Evolutionary conservation across 2,888 invertebrate genomes (phyloP), one percentile per base, ranked within the genome.

Genomic region (Rhynchonema sp.): DNA sequence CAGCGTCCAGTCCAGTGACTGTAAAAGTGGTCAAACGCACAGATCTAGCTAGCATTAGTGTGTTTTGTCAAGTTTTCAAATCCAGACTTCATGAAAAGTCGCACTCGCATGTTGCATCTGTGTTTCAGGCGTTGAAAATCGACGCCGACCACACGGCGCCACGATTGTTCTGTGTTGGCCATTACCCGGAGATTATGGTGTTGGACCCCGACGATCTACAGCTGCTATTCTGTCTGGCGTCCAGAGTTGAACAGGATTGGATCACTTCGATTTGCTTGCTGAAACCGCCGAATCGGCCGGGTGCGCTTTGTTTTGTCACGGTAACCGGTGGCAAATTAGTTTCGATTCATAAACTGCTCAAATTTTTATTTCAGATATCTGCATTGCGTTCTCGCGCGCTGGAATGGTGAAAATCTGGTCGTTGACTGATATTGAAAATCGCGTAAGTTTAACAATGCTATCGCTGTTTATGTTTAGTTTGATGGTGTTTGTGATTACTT

Each of bases 241-340:
- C 92, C 0, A 84, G 89, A 72, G 88, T 94, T 63, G 90, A 90
- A 73, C 92, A 96, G 0, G 96, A 98, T 72, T 98, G 98, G 96
- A 90, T 98, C 69, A 88, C 89, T 63, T 89, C 96, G 55, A 80
- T 94, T 66, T 89, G 91, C 76, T 86, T 96, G 46, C 74, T 84
- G 55, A 74, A 80, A 65, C 64, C 66, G 55, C 55, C 63, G 23
- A 62, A 64, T 22, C 65, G 65, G 56, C 60, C 62, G 25, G 68
- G 68, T 56, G 62, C 17, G 38, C 38, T 38, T n/a, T n/a, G n/a
- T n/a, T n/a, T n/a, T n/a, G n/a, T n/a, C n/a, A n/a, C n/a, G n/a
- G n/a, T n/a, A n/a, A n/a, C n/a, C n/a, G n/a, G n/a, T n/a, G n/a
- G n/a, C n/a, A n/a, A n/a, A n/a, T n/a, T n/a, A n/a, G n/a, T n/a